Evolutionary conservation across 2,113 vertebrate genomes (phyloP).

Genomic region (Thermophis baileyi): DNA sequence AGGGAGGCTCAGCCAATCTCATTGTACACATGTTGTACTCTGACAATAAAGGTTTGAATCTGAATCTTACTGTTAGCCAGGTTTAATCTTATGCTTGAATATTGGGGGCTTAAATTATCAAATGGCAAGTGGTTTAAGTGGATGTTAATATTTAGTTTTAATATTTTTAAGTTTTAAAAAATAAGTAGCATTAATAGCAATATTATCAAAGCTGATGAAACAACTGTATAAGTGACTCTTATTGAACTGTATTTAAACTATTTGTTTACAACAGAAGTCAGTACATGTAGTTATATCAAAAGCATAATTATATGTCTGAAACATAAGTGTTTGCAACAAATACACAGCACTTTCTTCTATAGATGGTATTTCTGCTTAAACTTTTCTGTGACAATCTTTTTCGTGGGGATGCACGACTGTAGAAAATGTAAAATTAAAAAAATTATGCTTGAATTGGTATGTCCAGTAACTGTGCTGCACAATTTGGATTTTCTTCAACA

Average conservation of each 20-base stretch:
- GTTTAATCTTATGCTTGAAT: neutral
- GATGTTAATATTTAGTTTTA: neutral
- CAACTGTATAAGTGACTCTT: neutral
- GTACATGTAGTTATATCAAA: neutral
- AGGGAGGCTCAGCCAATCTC: too few species aligned
- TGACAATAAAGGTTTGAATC: too few species aligned
- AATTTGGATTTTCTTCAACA: neutral
- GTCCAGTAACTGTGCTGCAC: neutral
- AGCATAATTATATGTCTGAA: neutral
- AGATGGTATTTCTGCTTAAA: neutral
- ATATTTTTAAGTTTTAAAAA: neutral
- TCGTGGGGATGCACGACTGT: neutral
- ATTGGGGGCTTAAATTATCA: neutral
- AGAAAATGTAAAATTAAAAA: neutral
- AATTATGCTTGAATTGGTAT: neutral
- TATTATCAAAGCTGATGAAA: neutral
- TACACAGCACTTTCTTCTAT: neutral
- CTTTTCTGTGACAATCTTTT: neutral
- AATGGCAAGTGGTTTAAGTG: neutral
- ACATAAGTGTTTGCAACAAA: neutral
- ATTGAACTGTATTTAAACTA: neutral
- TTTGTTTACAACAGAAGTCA: neutral
- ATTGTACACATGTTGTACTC: too few species aligned
- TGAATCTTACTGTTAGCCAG: too few species aligned
- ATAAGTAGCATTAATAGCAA: neutral